Base-by-base conservation (phyloP, 2,888 invertebrate genomes). In the Apamea monoglypha region DNA sequence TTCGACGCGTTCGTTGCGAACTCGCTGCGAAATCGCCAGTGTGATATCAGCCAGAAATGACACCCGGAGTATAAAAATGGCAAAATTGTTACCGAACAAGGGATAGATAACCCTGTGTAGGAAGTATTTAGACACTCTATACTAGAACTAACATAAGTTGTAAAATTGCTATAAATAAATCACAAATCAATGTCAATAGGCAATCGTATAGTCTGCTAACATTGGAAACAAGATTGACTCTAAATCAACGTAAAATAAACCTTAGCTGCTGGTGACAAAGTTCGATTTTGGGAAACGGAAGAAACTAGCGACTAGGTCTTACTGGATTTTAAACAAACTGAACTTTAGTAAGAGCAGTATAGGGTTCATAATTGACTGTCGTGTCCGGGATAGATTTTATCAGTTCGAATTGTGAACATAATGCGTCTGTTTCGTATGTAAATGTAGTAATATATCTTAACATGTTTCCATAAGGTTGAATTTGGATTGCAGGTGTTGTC, bases 151-250 rank as follows among this genome's bases (percentile, higher is more conserved):
- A 50, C 50, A 50, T 50, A 6, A 56, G 53, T 53, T 53, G 53
- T 25, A 10, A 25, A 25, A 25, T 53, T 32, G 5, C 32, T 18
- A 32, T 76, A 86, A 84, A 90, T 91, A 86, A 82, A 86, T 91
- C 89, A 91, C 85, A 80, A 70, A 84, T 79, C 86, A 89, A 89
- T 91, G 32, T 69, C 72, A 69, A 75, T 88, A 85, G 87, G 87
- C 88, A 81, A 85, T 80, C 77, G 68, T 6, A 36, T 68, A 82
- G 84, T 83, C 83, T 90, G 88, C 79, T 82, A 88, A 73, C 74
- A 85, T 78, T 82, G 70, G 78, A 29, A 72, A 29, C 8, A 36
- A 7, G 0, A 40, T 56, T 0, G 4, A 63, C 3, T 74, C 12
- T 56, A 69, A 71, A 77, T 50, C n/a, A 74, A 61, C 12, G 25